phyloP scores from a whole-genome alignment of 2,113 vertebrate species.

The Cariama cristata region DNA sequence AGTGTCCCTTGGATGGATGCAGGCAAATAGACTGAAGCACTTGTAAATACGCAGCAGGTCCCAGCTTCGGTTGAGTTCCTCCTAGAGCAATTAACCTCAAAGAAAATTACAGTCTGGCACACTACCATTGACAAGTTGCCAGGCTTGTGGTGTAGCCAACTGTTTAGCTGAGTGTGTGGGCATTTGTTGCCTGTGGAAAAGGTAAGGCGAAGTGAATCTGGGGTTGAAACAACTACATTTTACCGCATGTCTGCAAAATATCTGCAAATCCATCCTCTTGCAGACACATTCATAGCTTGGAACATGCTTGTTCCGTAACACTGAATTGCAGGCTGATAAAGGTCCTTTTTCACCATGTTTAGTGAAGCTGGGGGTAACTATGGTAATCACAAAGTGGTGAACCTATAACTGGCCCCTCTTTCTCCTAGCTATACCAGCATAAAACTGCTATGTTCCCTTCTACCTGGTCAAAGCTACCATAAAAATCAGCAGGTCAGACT shows the following conservation, averaged over 20 bases:
- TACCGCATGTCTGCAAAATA: not conserved
- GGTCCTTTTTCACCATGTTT: not conserved
- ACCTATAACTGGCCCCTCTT: not conserved
- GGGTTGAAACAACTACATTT: not conserved
- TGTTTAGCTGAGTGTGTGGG: constrained; percentile 25
- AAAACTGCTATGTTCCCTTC: not conserved
- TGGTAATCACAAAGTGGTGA: not conserved
- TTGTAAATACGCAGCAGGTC: not conserved
- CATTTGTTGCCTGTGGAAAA: constrained; percentile 34
- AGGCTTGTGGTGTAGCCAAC: not conserved
- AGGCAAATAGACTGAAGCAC: not conserved
- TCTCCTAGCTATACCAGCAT: not conserved
- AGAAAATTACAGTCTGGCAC: constrained; percentile 45
- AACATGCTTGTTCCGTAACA: accelerated
- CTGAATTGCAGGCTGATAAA: not conserved
- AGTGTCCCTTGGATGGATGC: not conserved
- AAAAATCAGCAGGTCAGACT: not conserved
- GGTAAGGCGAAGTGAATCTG: not conserved
- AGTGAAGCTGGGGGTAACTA: not conserved
- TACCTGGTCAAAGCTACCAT: not conserved
- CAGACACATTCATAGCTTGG: not conserved
- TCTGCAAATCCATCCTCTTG: not conserved
- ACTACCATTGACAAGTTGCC: not conserved
- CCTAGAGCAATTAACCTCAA: constrained; percentile 38
- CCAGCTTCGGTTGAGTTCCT: constrained; percentile 13